These are phyloP conservation scores for Acrocephalus arundinaceus DNA, from an alignment of 2,113 vertebrate genomes.

Conservation along the genomic window DNA sequence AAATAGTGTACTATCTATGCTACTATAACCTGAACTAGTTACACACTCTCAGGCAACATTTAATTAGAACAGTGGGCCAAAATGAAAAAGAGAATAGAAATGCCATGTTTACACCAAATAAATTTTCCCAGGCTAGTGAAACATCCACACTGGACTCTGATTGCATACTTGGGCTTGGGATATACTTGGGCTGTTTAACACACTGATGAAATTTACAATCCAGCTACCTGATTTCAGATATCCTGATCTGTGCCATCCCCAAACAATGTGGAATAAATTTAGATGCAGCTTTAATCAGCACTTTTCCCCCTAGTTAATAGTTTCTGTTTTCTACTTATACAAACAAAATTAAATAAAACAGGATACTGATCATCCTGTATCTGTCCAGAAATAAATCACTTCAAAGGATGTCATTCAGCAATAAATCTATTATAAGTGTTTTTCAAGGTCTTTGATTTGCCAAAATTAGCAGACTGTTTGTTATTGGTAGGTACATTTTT, in stretches of 20 bases:
- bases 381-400: not conserved
- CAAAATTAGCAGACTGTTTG: not conserved
- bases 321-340: not conserved
- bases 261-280: not conserved
- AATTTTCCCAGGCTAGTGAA: not conserved
- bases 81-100: not conserved
- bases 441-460: slow-evolving; percentile 12
- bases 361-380: not conserved
- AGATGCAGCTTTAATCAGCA: not conserved
- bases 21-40: not conserved
- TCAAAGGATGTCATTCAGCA: not conserved
- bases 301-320: not conserved
- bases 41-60: not conserved
- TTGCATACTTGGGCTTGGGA: not conserved
- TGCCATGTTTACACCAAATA: not conserved
- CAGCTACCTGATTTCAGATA: not conserved
- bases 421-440: slow-evolving; percentile 13
- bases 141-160: not conserved
- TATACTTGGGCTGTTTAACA: not conserved
- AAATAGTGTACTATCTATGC: accelerated
- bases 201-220: not conserved
- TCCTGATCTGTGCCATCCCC: not conserved
- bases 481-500: not conserved
- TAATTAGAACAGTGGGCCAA: not conserved
- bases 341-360: slow-evolving; percentile 12